Evolutionary conservation across 2,888 invertebrate genomes (phyloP).

Genomic region (Frankliniella fusca): DNA sequence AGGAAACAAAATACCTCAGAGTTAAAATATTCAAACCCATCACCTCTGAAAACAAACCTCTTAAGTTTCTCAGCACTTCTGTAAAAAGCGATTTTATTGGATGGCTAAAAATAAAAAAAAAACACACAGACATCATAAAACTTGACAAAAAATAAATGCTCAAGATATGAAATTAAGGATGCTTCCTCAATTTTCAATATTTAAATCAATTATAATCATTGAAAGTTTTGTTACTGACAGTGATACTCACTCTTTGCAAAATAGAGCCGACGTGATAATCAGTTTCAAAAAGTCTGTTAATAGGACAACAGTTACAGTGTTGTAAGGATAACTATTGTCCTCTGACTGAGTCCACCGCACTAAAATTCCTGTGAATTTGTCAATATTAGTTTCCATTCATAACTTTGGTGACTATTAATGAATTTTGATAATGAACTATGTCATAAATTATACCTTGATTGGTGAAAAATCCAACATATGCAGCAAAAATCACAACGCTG

Average conservation of each 20-base stretch:
- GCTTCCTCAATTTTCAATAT: slow-evolving; percentile 27
- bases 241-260: slow-evolving; percentile 61
- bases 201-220: slow-evolving; percentile 21
- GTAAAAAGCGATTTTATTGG: background rate
- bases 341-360: slow-evolving; percentile 84
- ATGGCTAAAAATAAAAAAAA: slow-evolving; percentile 15
- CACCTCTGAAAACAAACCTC: background rate
- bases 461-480: slow-evolving; percentile 84
- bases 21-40: slow-evolving; percentile 13
- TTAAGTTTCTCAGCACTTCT: background rate
- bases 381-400: background rate
- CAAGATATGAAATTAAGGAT: slow-evolving; percentile 24
- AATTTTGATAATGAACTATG: slow-evolving; percentile 28
- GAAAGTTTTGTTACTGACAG: background rate
- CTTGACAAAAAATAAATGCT: slow-evolving; percentile 30
- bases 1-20: background rate
- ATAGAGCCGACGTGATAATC: slow-evolving; percentile 64
- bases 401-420: slow-evolving; percentile 5
- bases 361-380: slow-evolving; percentile 67
- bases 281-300: slow-evolving; percentile 84
- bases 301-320: slow-evolving; percentile 81
- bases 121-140: slow-evolving; percentile 13
- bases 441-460: slow-evolving; percentile 69
- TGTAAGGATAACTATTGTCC: slow-evolving; percentile 78
- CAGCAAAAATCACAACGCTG: slow-evolving; percentile 73